A percentile compares a stretch with the other conserved stretches of the same genome.
Evolutionary conservation across 2,797 vertebrate species (phyloP).

Genomic region (Sebastes itinus): DNA sequence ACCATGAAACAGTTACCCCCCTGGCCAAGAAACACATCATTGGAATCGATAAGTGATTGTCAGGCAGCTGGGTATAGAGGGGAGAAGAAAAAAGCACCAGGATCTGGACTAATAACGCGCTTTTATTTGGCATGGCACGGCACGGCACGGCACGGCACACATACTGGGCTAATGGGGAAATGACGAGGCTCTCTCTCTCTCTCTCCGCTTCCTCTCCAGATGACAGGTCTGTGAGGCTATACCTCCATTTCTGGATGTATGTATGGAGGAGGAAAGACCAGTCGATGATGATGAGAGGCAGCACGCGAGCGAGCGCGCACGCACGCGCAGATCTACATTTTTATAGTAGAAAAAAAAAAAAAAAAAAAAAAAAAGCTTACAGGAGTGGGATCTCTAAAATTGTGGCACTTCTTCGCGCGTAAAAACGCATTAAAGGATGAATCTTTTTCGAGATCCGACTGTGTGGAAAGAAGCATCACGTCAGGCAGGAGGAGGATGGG

Average conservation of each 20-base stretch:
- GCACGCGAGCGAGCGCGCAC: constrained; percentile 26
- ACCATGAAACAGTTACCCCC: constrained; percentile 54
- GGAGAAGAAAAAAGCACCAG: constrained; percentile 16
- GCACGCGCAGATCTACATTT: constrained; percentile 49
- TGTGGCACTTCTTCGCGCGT: neutral
- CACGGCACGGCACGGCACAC: constrained; percentile 28
- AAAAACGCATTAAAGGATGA: constrained; percentile 1
- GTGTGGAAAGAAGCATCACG: constrained; percentile 26
- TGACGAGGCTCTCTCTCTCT: constrained; percentile 19
- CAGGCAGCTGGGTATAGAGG: constrained; percentile 45
- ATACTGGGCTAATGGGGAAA: constrained; percentile 31
- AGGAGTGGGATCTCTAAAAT: neutral
- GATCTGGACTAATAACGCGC: constrained; percentile 15
- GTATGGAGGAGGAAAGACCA: constrained; percentile 51
- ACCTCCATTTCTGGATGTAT: constrained; percentile 62
- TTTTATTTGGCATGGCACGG: constrained; percentile 20
- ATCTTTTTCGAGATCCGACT: neutral
- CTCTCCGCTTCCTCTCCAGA: constrained; percentile 7
- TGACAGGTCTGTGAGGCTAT: constrained; percentile 45
- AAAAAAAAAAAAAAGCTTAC: neutral
- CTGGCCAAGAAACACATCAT: constrained; percentile 63
- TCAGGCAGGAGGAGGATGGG: constrained; percentile 7
- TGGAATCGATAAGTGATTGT: constrained; percentile 74
- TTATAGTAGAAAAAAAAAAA: constrained; percentile 35
- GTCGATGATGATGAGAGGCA: constrained; percentile 8